These are phyloP conservation scores for Brachyistius frenatus DNA, from an alignment of 2,113 vertebrate species.

Conservation along the genomic window DNA sequence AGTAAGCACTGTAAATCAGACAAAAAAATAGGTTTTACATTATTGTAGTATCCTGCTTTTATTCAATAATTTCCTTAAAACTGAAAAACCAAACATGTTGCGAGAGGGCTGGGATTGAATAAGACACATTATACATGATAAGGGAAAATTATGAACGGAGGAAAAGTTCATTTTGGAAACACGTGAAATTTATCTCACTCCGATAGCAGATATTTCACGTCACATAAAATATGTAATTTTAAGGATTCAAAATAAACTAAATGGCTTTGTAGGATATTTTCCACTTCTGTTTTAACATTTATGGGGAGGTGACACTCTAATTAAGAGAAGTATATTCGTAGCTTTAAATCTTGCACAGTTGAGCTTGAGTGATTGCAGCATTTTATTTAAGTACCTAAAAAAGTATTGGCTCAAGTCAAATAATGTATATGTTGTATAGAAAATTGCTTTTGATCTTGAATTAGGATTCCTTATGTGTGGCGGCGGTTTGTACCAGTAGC, in stretches of 20 bases:
- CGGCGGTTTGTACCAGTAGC: constrained; percentile 82
- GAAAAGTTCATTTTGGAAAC: not conserved
- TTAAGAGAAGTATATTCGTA: not conserved
- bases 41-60: not conserved
- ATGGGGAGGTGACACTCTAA: not conserved
- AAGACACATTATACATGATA: not conserved
- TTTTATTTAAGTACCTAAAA: not conserved
- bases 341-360: not conserved
- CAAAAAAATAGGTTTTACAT: too few relatives aligned
- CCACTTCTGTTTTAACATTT: not conserved
- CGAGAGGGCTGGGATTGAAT: not conserved
- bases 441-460: not conserved
- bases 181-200: not conserved
- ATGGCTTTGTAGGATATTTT: not conserved
- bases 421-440: not conserved
- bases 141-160: not conserved
- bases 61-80: not conserved
- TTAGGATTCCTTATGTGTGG: not conserved
- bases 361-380: not conserved
- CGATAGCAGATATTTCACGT: not conserved
- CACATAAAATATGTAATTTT: not conserved
- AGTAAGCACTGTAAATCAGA: too few relatives aligned
- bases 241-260: not conserved
- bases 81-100: too few relatives aligned
- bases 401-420: not conserved